Evolutionary conservation across 2,888 invertebrate genomes (phyloP), one percentile per base, ranked within the genome.

Genomic region (Cinara cedri): DNA sequence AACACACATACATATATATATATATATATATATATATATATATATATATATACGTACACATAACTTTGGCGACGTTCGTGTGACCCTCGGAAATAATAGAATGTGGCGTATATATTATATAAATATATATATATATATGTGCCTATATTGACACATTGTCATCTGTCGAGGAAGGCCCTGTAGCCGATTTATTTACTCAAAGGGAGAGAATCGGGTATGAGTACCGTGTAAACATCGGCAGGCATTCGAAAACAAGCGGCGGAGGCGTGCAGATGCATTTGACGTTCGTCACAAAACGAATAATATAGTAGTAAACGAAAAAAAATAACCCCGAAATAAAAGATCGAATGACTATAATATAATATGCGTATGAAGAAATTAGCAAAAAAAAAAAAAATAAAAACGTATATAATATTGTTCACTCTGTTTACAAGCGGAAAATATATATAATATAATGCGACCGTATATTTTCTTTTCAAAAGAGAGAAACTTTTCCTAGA

Each of bases 191-290:
- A 78, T 78, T 78, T 78, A 78, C 78, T 78, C 60, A 62, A 78
- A 78, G 78, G 78, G 78, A 65, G 68, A 68, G 68, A 66, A 78
- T 78, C 49, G 68, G 78, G 78, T 62, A 78, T 78, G 78, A 78
- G 78, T 78, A 78, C 78, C 78, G 70, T 78, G 78, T 78, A 78
- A 78, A 78, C 78, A 78, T 78, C 78, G 70, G 70, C 78, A 68
- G 78, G 60, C 78, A 78, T 78, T 78, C 51, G 51, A 78, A 78
- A 70, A 78, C 70, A 78, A 78, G 78, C 70, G 78, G 68, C 78
- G 70, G 78, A 78, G 78, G 68, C 78, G 70, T 70, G 78, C 78
- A 78, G 78, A 78, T 78, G 78, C 70, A 70, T 78, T 70, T 78
- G 78, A 78, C 78, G 78, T 68, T 34, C 78, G 78, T 78, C 78